Percentiles rank a stretch among this genome's conserved stretches.
phyloP scores from a whole-genome alignment of 1,140 invertebrate species.

The Drosophila insularis region DNA sequence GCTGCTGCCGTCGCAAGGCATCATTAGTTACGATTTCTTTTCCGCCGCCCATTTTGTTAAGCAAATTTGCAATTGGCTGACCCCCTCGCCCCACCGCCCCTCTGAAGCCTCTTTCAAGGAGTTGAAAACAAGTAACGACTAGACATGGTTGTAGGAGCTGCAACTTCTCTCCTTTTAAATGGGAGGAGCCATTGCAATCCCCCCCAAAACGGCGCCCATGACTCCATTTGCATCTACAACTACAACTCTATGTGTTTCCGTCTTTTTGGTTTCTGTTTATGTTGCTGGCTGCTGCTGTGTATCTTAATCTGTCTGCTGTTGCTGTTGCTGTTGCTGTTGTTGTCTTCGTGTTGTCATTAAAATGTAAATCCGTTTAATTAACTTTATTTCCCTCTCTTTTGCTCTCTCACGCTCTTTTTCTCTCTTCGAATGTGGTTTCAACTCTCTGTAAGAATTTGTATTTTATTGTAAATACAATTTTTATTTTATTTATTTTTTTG shows the following conservation, averaged over 20 bases:
- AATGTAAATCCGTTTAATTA: conserved; percentile 80
- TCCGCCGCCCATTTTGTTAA: conserved; percentile 73
- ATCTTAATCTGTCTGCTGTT: conserved; percentile 58
- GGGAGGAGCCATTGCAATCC: neutral
- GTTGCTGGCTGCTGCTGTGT: conserved; percentile 21
- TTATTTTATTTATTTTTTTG: conserved; percentile 32
- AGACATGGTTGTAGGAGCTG: no score
- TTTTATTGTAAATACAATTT: conserved; percentile 76
- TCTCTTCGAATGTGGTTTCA: conserved; percentile 10
- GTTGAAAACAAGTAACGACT: no score
- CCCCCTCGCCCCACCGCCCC: neutral
- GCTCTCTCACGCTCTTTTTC: neutral
- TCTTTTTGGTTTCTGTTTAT: neutral
- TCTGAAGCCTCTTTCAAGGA: no score
- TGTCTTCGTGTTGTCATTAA: conserved; percentile 76
- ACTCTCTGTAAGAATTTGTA: conserved; percentile 37
- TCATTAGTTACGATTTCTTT: conserved; percentile 15
- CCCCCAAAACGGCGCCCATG: neutral
- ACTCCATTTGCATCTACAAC: neutral
- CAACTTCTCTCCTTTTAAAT: no score
- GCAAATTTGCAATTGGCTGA: conserved; percentile 74
- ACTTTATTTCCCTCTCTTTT: conserved; percentile 51
- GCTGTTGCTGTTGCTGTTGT: conserved; percentile 20
- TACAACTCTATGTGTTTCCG: conserved; percentile 28
- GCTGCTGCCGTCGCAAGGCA: neutral